phyloP scores from a whole-genome alignment of 1,140 invertebrate genomes.

The Fopius arisanus region DNA sequence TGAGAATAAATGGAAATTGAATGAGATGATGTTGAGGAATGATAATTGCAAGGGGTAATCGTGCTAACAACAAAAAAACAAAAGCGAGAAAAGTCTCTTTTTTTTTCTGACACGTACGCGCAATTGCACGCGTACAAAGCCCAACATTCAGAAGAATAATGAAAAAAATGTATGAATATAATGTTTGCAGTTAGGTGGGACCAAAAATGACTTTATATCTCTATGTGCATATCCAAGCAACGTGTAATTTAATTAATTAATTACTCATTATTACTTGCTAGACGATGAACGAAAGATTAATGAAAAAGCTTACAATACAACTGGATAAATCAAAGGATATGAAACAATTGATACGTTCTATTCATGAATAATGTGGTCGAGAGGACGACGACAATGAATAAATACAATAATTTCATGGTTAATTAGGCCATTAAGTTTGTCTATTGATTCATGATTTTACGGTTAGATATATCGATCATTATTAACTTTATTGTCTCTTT shows the following conservation, averaged over 20 bases:
- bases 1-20: neutral
- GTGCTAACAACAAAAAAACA: neutral
- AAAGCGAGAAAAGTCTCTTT: conserved; percentile 17
- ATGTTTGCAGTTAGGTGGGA: conserved; percentile 66
- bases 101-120: conserved; percentile 28
- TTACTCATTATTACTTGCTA: conserved; percentile 60
- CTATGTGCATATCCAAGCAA: conserved; percentile 65
- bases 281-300: conserved; percentile 43
- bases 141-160: conserved; percentile 40
- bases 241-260: conserved; percentile 63
- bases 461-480: conserved; percentile 53
- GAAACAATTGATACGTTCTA: conserved; percentile 47
- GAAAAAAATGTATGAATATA: conserved; percentile 61
- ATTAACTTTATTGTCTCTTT: conserved; percentile 59
- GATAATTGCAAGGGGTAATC: neutral
- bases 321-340: conserved; percentile 19
- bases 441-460: conserved; percentile 64
- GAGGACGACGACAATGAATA: conserved; percentile 54
- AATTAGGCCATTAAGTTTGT: conserved; percentile 63
- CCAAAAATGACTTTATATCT: conserved; percentile 67
- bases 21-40: neutral
- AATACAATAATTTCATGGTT: conserved; percentile 46
- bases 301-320: conserved; percentile 35
- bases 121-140: conserved; percentile 39
- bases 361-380: conserved; percentile 43